Base-by-base conservation (phyloP, 1,140 invertebrate genomes). In the Aplysia californica region DNA sequence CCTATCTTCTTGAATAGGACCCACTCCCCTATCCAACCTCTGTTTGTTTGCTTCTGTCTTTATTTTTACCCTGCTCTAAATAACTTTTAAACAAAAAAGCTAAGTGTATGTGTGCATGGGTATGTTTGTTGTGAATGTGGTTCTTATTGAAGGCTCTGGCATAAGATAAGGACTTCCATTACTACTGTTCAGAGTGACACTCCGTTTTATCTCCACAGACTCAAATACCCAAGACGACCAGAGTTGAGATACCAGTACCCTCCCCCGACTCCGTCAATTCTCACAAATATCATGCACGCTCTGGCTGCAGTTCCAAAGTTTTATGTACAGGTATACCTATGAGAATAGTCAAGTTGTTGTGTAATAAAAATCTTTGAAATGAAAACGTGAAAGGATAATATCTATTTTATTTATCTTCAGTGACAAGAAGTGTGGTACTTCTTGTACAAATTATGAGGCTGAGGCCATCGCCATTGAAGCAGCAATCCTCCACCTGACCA, bases 271-370 rank as follows among this genome's bases (percentile, higher is more conserved):
- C 91, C 91, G 68, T 91, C 92, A 58, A 95, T 94, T 71, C 90
- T 96, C 35, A 91, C 93, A 44, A 95, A 96, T 85, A 97, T 98
- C 79, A 92, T 93, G 5, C 92, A 94, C 88, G 92, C 93, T 64
- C 87, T 97, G 59, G 91, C 94, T 70, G 91, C 91, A 55, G 93
- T 95, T 82, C 94, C 94, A 59, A 93, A 93, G 81, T 95, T 98
- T 88, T 98, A 98, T 87, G 93, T 92, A 31, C 96, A 94, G 90
- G 84, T 85, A n/a, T n/a, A 29, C 29, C 64, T 29, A 26, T 26
- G 4, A 21, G 6, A 66, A 29, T 31, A 15, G 29, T 66, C 26
- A 33, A 33, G 36, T 18, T 20, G 59, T 61, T 50, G 10, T 15
- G n/a, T 15, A 50, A 15, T 15, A 50, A 50, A 50, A 50, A n/a